Base-by-base conservation (phyloP, 2,888 invertebrate species). In the Ypsolopha scabrella region DNA sequence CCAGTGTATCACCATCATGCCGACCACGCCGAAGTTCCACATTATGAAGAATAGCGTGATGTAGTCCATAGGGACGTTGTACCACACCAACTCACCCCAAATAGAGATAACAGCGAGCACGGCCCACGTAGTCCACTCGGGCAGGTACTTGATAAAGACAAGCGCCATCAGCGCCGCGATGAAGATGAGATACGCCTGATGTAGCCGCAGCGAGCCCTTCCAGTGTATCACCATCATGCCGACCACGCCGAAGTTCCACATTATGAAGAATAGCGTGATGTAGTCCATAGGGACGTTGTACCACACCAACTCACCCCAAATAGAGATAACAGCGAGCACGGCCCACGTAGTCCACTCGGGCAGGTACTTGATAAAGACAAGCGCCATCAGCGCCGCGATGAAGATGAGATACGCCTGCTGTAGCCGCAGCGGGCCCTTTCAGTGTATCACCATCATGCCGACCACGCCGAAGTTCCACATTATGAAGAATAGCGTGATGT, bases 311-410 rank as follows among this genome's bases (percentile, higher is more conserved):
- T n/a, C 62, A 96, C 96, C 99, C 99, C 99, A 99, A 66, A 99
- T 90, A 41, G 98, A 98, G 68, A 99, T 98, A 43, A 96, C 96
- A 57, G 92, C 98, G 6, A 99, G 88, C 6, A 99, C 97, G 37
- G 94, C 93, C 99, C 99, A 99, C 0, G 97, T 95, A 1, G 99
- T 99, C 98, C 99, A 99, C 72, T 99, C 98, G 0, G 99, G 99
- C 51, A 99, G 86, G 80, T 98, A 98, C 85, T 99, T 99, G 60
- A 99, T 99, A 72, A 99, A 99, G 37, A 98, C 95, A 24, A 99
- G 89, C 0, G 99, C 99, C 98, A 99, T 98, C 33, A 99, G 86
- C 0, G 99, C 98, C 2, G 98, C 97, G 47, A 99, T 94, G 70
- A 98, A 94, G 66, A 99, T 98, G 39, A 99, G 90, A 80, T 99